phyloP scores from a whole-genome alignment of 2,797 vertebrate species.

The Clarias laeviceps region DNA sequence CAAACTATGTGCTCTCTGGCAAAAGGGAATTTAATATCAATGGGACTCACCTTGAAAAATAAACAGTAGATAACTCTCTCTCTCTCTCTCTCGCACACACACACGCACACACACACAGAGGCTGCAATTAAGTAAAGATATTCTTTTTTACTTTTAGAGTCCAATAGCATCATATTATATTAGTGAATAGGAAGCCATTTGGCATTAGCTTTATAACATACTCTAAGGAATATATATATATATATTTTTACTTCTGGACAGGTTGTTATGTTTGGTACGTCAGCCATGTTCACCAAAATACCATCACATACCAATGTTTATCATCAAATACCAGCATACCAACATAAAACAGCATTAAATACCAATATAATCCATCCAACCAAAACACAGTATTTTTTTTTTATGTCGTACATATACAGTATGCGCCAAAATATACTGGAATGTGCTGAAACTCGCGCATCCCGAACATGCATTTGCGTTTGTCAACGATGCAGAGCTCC shows the following conservation, averaged over 20 bases:
- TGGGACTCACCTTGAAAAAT: conserved; percentile 9
- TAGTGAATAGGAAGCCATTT: not conserved
- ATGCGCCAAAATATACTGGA: too few species aligned
- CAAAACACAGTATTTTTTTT: too few species aligned
- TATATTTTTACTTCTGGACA: too few species aligned
- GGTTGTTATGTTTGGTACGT: too few species aligned
- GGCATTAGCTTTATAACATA: too few species aligned
- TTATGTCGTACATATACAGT: too few species aligned
- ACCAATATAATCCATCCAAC: too few species aligned
- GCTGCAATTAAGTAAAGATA: not conserved
- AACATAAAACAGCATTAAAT: too few species aligned
- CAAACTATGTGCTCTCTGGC: not conserved
- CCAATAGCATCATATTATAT: not conserved
- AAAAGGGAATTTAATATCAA: conserved; percentile 7
- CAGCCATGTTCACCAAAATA: not conserved
- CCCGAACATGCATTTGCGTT: too few species aligned
- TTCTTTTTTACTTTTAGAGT: not conserved
- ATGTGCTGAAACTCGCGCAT: too few species aligned
- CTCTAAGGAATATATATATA: too few species aligned
- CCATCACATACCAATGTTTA: not conserved
- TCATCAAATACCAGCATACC: not conserved
- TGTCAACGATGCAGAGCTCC: too few species aligned
- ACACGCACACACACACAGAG: conserved; percentile 1
- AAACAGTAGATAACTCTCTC: conserved; percentile 6
- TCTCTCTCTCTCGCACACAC: not conserved